Percentiles rank a stretch among this genome's conserved stretches.
phyloP scores from a whole-genome alignment of 2,888 invertebrate species.

The Graphium colonna region DNA sequence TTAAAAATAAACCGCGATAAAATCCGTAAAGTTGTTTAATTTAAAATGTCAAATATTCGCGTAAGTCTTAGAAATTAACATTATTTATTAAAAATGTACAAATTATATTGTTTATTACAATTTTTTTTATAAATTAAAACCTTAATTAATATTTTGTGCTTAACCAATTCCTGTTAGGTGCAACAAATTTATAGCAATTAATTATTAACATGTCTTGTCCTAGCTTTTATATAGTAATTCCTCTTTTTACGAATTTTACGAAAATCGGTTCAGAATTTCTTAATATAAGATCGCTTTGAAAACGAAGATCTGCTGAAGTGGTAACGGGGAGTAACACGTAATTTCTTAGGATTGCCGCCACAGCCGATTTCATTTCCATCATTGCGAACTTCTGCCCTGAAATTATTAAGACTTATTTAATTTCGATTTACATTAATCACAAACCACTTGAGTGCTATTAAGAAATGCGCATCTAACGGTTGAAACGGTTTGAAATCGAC shows the following conservation, averaged over 20 bases:
- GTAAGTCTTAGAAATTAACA: no score
- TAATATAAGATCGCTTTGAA: constrained; percentile 54
- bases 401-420: constrained; percentile 25
- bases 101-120: no score
- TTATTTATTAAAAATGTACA: no score
- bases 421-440: background rate
- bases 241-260: constrained; percentile 44
- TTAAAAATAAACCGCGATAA: no score
- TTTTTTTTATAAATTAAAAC: no score
- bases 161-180: no score
- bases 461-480: background rate
- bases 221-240: background rate
- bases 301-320: constrained; percentile 52
- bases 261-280: constrained; percentile 52
- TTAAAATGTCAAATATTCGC: no score
- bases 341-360: constrained; percentile 68
- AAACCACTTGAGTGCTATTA: background rate
- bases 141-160: no score
- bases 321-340: constrained; percentile 67
- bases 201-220: no score
- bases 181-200: no score
- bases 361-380: constrained; percentile 75
- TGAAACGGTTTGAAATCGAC: no score
- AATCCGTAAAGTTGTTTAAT: no score
- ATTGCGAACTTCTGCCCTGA: constrained; percentile 81